phyloP scores from a whole-genome alignment of 2,113 vertebrate species.

The Eulacestoma nigropectus region DNA sequence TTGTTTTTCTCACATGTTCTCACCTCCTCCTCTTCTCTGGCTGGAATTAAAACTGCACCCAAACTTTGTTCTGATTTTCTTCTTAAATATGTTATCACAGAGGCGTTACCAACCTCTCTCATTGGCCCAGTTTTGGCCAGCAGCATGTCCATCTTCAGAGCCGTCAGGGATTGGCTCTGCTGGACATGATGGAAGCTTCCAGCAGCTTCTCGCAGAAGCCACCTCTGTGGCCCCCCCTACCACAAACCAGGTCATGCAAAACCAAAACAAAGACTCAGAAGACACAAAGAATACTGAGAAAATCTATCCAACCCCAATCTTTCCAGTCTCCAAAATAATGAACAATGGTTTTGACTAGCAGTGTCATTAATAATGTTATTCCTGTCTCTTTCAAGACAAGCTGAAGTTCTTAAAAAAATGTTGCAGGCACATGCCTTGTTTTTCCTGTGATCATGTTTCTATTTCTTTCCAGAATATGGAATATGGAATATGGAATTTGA shows the following conservation, averaged over 20 bases:
- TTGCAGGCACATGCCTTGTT: not conserved
- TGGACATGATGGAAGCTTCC: rapidly evolving
- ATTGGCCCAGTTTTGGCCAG: rapidly evolving
- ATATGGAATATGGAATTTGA: no score
- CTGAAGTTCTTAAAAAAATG: not conserved
- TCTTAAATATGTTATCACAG: no score
- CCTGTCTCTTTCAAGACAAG: not conserved
- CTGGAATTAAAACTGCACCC: not conserved
- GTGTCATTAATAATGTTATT: not conserved
- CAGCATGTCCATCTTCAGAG: not conserved
- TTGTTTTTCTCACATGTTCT: not conserved
- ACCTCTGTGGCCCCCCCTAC: not conserved
- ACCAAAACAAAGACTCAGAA: not conserved
- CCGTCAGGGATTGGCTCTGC: not conserved
- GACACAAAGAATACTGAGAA: not conserved
- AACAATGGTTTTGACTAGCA: not conserved
- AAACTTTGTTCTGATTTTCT: not conserved
- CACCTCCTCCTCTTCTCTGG: not conserved
- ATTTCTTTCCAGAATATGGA: not conserved
- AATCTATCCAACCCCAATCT: not conserved
- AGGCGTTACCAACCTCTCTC: rapidly evolving
- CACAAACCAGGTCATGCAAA: not conserved
- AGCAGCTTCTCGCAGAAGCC: not conserved
- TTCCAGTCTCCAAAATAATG: not conserved
- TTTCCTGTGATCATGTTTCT: not conserved